A percentile compares a stretch with the other conserved stretches of the same genome.
Conservation (phyloP, 2,797 vertebrate genomes). For the Enteromius fasciolatus region DNA sequence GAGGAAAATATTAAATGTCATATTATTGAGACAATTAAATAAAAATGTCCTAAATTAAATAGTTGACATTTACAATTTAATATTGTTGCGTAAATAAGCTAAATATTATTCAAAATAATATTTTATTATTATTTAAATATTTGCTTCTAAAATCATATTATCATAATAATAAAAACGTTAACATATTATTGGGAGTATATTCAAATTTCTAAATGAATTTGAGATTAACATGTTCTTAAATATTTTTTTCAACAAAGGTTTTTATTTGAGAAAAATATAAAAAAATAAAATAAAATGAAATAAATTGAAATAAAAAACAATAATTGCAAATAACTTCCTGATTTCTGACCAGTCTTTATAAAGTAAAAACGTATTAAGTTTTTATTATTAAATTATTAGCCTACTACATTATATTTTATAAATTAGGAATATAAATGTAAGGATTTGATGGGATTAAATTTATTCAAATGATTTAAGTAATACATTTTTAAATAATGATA, state of each 20-base stretch:
- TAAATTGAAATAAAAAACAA: neutral
- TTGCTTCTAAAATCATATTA: neutral
- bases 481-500: neutral
- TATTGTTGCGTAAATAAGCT: neutral
- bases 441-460: too few species aligned
- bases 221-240: neutral
- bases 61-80: neutral
- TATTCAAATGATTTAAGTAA: too few species aligned
- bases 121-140: neutral
- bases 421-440: neutral
- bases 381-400: neutral
- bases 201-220: neutral
- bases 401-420: neutral
- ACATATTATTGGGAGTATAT: neutral
- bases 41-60: neutral
- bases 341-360: neutral
- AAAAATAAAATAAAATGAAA: neutral
- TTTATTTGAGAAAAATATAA: neutral
- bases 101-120: neutral
- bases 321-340: neutral
- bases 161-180: neutral
- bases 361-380: neutral
- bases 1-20: neutral
- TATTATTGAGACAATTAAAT: neutral
- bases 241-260: neutral